These are phyloP conservation scores for Tipula unca DNA, from an alignment of 2,888 invertebrate species.

Conservation along the genomic window DNA sequence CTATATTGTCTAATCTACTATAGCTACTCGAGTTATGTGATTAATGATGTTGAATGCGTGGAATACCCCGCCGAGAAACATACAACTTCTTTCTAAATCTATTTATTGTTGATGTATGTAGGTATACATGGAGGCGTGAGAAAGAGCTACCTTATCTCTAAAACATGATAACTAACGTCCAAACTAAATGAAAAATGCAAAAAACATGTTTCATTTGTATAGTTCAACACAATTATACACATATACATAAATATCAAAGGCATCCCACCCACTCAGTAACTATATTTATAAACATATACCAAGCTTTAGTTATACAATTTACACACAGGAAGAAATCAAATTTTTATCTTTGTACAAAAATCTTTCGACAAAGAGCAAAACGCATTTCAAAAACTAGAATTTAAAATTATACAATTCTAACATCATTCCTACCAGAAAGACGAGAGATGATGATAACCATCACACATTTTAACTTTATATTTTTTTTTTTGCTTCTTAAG, in stretches of 20 bases:
- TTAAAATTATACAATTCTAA: background rate
- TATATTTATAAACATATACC: background rate
- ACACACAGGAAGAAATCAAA: background rate
- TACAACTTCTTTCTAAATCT: background rate
- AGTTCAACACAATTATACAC: background rate
- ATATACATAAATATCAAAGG: background rate
- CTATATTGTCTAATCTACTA: background rate
- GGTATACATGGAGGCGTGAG: background rate
- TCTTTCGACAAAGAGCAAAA: background rate
- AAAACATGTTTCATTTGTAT: background rate
- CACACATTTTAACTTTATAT: background rate
- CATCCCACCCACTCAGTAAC: background rate
- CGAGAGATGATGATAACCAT: background rate
- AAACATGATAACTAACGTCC: background rate
- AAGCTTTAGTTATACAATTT: background rate
- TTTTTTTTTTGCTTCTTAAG: constrained; percentile 4
- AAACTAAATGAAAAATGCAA: background rate
- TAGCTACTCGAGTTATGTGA: background rate
- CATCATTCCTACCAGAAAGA: background rate
- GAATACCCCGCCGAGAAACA: background rate
- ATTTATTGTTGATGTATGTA: background rate
- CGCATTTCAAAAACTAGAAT: background rate
- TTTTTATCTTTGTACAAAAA: background rate
- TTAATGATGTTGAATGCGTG: background rate
- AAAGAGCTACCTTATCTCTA: background rate